Evolutionary conservation across 2,113 vertebrate species (phyloP).

Genomic region (Paramormyrops kingsleyae): DNA sequence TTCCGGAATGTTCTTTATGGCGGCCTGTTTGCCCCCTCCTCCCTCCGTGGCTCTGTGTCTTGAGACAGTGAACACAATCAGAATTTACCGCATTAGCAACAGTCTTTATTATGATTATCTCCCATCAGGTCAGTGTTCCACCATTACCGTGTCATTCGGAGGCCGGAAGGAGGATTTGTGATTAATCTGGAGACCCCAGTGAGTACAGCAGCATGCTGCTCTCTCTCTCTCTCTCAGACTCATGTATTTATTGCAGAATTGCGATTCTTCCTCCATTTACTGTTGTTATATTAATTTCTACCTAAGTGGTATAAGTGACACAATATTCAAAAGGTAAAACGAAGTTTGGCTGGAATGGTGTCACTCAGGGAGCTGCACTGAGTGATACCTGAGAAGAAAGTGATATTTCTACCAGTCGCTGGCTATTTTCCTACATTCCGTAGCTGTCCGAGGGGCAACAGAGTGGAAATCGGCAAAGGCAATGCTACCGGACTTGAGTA

Average conservation of each 20-base stretch:
- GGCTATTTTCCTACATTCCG: background rate
- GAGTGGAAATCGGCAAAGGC: too few relatives aligned
- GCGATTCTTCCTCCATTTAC: background rate
- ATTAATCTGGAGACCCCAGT: constrained; percentile 69
- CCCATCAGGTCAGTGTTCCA: constrained; percentile 43
- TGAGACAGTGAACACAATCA: background rate
- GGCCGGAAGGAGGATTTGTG: constrained; percentile 42
- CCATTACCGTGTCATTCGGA: constrained; percentile 63
- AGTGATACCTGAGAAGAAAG: background rate
- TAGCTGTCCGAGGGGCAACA: background rate
- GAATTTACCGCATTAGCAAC: background rate
- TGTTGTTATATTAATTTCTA: background rate
- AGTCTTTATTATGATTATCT: background rate
- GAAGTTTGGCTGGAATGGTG: background rate
- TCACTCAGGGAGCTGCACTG: background rate
- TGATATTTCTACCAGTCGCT: background rate
- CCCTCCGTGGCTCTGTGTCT: background rate
- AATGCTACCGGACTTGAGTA: too few relatives aligned
- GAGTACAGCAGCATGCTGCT: constrained; percentile 36
- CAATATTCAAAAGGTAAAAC: background rate
- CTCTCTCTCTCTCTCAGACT: background rate
- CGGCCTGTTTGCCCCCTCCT: background rate
- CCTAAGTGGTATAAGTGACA: background rate
- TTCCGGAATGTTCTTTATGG: background rate
- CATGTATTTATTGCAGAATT: background rate